Evolutionary conservation across 2,797 vertebrate genomes (phyloP).

Genomic region (Nyctibius grandis): DNA sequence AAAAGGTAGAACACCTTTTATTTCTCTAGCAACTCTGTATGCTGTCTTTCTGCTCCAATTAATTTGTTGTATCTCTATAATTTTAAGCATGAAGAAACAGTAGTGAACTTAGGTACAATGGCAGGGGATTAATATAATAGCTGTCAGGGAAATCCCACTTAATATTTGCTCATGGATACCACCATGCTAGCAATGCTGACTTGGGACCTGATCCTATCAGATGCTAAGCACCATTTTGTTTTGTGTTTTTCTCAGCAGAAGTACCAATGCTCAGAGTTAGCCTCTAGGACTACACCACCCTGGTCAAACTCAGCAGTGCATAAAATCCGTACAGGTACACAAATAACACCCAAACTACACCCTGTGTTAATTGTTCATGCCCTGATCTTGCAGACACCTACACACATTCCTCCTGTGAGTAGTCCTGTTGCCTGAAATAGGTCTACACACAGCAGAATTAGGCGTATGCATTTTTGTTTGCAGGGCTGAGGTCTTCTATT

Average conservation of each 20-base stretch:
- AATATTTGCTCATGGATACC: not conserved
- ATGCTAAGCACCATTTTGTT: not conserved
- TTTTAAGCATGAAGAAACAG: not conserved
- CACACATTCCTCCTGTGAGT: not conserved
- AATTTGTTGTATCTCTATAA: not conserved
- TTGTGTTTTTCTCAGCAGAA: not conserved
- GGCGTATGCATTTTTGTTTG: not conserved
- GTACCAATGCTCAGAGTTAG: not conserved
- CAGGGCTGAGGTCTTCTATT: slow-evolving; percentile 7
- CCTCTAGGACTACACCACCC: not conserved
- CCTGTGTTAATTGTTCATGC: not conserved
- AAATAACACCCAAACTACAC: not conserved
- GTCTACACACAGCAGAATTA: not conserved
- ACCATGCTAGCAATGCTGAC: not conserved
- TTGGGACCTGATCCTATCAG: not conserved
- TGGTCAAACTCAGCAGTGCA: not conserved
- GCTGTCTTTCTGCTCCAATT: not conserved
- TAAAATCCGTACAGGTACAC: not conserved
- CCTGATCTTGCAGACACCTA: not conserved
- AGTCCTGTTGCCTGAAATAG: not conserved
- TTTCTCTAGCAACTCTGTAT: not conserved
- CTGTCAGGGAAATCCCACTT: not conserved
- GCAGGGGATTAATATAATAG: not conserved
- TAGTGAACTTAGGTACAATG: not conserved
- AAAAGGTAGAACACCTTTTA: not conserved